Evolutionary conservation across 53 echinoderm and acorn worm species (phyloP), one percentile per base, ranked within the genome.

Genomic region (Apostichopus leukothele): DNA sequence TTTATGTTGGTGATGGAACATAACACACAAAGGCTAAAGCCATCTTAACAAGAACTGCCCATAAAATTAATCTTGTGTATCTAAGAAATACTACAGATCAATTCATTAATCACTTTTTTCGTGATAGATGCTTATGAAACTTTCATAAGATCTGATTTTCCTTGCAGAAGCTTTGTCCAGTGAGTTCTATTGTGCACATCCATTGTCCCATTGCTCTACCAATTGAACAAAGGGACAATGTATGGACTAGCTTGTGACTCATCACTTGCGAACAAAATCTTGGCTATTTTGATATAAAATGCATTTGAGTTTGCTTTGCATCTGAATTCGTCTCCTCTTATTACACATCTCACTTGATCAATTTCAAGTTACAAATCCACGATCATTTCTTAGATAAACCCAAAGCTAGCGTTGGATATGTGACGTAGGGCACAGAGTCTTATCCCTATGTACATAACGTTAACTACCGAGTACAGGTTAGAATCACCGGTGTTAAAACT

Each of bases 221-320:
- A 59, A 59, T 57, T 81, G 81, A 81, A 81, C 81, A 81, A 81
- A 81, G 81, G 81, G 59, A 81, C 81, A 81, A 81, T 57, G 55
- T 81, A 81, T 57, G 18, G 77, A 59, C 60, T 16, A 54, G 55
- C 22, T 9, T 81, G n/a, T 81, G 81, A 81, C 81, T 81, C 81
- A 81, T 81, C 54, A 81, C 20, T 54, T 54, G 11, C 54, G 54
- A 18, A 16, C n/a, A 19, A 71, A 63, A 16, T 71, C 71, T 71
- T 18, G 71, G 20, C 13, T 71, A 16, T 57, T 57, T 10, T 71
- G 16, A 71, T 71, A 16, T n/a, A 18, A n/a, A 6, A n/a, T 71
- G 18, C 71, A 71, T 71, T 6, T 71, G 16, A 71, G 39, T 39
- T 39, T 39, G 39, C 39, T 71, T 71, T 19, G 18, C 14, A 16